These are phyloP conservation scores for Diadromus collaris DNA, from an alignment of 2,888 invertebrate genomes.

Conservation along the genomic window DNA sequence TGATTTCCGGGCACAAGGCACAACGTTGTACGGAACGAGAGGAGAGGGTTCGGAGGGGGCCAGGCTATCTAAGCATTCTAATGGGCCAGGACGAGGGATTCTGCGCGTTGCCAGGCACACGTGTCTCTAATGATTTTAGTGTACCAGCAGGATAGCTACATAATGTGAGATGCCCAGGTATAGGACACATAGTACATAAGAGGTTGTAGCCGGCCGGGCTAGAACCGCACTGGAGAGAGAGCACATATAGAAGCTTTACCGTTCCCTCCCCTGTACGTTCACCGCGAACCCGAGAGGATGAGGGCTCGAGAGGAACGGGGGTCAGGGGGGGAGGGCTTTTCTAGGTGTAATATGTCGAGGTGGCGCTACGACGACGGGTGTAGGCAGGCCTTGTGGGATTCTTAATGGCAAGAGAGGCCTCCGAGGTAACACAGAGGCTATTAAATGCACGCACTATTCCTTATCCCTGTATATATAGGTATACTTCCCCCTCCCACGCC, in stretches of 20 bases:
- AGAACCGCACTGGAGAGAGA: conserved; percentile 67
- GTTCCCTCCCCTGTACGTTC: conserved; percentile 29
- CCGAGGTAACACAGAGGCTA: conserved; percentile 76
- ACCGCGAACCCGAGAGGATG: conserved; percentile 24
- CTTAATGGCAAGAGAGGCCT: conserved; percentile 77
- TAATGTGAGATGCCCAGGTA: conserved; percentile 64
- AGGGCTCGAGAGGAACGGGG: conserved; percentile 56
- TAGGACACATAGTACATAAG: conserved; percentile 59
- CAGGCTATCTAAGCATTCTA: conserved; percentile 61
- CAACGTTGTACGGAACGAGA: conserved; percentile 57
- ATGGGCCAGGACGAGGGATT: conserved; percentile 69
- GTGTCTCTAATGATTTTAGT: conserved; percentile 79
- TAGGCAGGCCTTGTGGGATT: conserved; percentile 77
- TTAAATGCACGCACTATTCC: conserved; percentile 72
- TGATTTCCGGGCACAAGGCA: conserved; percentile 76
- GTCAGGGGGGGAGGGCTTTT: conserved; percentile 53
- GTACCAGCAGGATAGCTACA: conserved; percentile 65
- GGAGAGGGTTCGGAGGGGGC: conserved; percentile 13
- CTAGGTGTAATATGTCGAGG: conserved; percentile 55
- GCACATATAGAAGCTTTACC: conserved; percentile 23
- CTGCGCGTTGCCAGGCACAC: conserved; percentile 77
- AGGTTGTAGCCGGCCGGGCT: conserved; percentile 66
- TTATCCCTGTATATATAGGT: conserved; percentile 42
- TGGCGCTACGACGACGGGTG: conserved; percentile 47
- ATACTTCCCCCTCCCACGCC: neutral